Evolutionary conservation across 2,888 invertebrate species (phyloP).

Genomic region (Amphiduros pacificus): DNA sequence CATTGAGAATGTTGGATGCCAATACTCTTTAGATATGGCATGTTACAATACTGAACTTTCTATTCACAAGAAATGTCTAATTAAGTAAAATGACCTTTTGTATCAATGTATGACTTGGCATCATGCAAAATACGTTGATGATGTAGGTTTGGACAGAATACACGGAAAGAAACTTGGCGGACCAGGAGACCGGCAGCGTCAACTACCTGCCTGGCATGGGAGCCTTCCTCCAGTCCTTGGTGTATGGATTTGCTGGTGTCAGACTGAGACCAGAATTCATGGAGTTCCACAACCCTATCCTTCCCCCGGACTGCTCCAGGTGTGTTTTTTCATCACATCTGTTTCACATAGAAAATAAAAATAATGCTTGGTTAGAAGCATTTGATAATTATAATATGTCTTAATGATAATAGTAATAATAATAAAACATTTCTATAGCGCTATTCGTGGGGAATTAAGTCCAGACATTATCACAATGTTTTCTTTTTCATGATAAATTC

Average conservation of each 20-base stretch:
- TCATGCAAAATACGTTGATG: too few species aligned
- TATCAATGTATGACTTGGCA: too few species aligned
- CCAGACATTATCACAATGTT: too few species aligned
- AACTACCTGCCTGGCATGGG: slow-evolving; percentile 38
- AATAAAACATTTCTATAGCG: too few species aligned
- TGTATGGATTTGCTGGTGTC: slow-evolving; percentile 35
- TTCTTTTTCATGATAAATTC: too few species aligned
- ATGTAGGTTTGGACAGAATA: slow-evolving; percentile 40
- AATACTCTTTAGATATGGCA: background rate
- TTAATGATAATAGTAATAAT: too few species aligned
- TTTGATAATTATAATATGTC: too few species aligned
- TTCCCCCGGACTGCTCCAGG: slow-evolving; percentile 25
- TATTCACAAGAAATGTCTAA: too few species aligned
- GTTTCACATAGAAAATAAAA: background rate
- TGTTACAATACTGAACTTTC: too few species aligned
- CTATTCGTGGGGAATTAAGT: too few species aligned
- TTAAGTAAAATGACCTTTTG: too few species aligned
- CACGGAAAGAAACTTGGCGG: slow-evolving; percentile 17
- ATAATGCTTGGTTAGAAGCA: background rate
- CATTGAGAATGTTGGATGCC: background rate
- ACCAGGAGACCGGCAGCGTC: slow-evolving; percentile 28
- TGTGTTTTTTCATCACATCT: background rate
- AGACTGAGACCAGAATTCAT: slow-evolving; percentile 33
- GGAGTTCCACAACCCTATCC: slow-evolving; percentile 33
- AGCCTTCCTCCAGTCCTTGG: slow-evolving; percentile 35